These are phyloP conservation scores for Zeuzera pyrina DNA, from an alignment of 2,888 invertebrate species.

Conservation along the genomic window DNA sequence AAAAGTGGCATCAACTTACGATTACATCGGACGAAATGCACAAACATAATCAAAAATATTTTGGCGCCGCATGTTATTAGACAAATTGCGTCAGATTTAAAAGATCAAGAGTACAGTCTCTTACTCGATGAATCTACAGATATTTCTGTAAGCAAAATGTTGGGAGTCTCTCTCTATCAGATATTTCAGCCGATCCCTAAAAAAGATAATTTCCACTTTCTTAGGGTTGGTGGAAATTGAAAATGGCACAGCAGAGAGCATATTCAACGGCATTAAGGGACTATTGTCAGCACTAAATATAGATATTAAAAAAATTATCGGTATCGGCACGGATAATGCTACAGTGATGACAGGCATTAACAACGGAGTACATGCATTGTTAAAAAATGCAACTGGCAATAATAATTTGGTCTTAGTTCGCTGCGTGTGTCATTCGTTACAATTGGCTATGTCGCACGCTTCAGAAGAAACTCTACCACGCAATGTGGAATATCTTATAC, in stretches of 20 bases:
- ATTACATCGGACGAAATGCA: slow-evolving; percentile 15
- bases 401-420: slow-evolving; percentile 7
- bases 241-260: background rate
- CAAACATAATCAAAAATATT: slow-evolving; percentile 12
- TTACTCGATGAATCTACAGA: slow-evolving; percentile 1
- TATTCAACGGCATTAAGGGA: background rate
- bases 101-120: background rate
- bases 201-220: background rate
- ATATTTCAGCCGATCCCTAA: background rate
- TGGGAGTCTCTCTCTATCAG: background rate
- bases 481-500: slow-evolving; percentile 19
- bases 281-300: slow-evolving; percentile 10
- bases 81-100: slow-evolving; percentile 2
- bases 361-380: slow-evolving; percentile 16
- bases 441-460: slow-evolving; percentile 21
- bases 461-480: slow-evolving; percentile 19
- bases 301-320: slow-evolving; percentile 1
- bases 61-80: background rate
- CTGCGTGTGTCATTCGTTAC: slow-evolving; percentile 18
- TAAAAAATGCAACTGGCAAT: slow-evolving; percentile 13
- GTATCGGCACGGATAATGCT: slow-evolving; percentile 24
- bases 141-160: background rate
- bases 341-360: slow-evolving; percentile 21
- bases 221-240: background rate
- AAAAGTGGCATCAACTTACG: slow-evolving; percentile 7